These are phyloP conservation scores for Rapana venosa DNA, from an alignment of 2,888 invertebrate species.

Conservation along the genomic window DNA sequence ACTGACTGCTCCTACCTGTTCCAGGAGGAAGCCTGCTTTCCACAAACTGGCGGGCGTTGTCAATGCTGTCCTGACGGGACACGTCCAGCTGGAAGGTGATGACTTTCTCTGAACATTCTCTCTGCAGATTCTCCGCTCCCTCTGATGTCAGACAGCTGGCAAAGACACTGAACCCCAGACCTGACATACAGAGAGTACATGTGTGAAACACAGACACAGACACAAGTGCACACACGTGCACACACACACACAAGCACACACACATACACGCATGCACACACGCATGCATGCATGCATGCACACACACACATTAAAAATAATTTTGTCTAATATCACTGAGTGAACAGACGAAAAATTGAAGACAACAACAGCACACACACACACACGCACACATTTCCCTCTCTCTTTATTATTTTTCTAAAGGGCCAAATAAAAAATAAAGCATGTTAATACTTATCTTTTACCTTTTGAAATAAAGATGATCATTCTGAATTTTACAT, in stretches of 20 bases:
- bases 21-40: slow-evolving; percentile 45
- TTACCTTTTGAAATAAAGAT: too few species aligned
- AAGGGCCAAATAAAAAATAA: too few species aligned
- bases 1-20: slow-evolving; percentile 45
- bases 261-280: too few species aligned
- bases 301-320: too few species aligned
- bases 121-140: slow-evolving; percentile 52
- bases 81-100: slow-evolving; percentile 51
- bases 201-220: not conserved
- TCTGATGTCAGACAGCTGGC: slow-evolving; percentile 62
- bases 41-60: slow-evolving; percentile 44
- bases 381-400: too few species aligned
- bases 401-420: too few species aligned
- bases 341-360: too few species aligned
- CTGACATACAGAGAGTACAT: not conserved
- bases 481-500: too few species aligned
- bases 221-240: not conserved
- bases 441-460: too few species aligned
- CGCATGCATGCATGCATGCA: too few species aligned
- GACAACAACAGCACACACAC: too few species aligned
- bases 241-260: not conserved
- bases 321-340: too few species aligned
- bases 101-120: slow-evolving; percentile 48
- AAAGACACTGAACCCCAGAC: slow-evolving; percentile 60
- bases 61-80: slow-evolving; percentile 48